Evolutionary conservation across 1,140 invertebrate species (phyloP), one percentile per base, ranked within the genome.

Genomic region (Drosophila erecta): DNA sequence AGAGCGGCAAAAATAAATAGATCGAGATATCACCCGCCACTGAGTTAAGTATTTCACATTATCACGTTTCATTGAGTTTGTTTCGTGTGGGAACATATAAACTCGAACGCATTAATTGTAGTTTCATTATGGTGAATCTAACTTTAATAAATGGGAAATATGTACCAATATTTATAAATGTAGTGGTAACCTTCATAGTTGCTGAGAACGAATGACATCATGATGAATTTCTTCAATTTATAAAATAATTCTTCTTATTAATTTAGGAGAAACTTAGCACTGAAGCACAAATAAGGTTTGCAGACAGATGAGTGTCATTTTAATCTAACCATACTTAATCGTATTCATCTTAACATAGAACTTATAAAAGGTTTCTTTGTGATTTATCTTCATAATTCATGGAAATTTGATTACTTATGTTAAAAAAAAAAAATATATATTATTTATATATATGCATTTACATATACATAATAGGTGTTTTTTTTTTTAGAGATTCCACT

Each of bases 351-450:
- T 86, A 76, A 77, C 80, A 72, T 86, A 87, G 61, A 86, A 86
- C 83, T 86, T 86, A 86, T 86, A 86, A 86, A 86, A 86, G 76
- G 76, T 87, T 86, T 86, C 83, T 86, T 86, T 86, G 83, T 86
- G 83, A 86, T 86, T 87, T 87, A 64, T 81, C 73, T 80, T 86
- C 83, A 86, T 86, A 87, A 87, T 86, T 86, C 83, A 86, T 87
- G 83, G 83, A 86, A 86, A 86, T 86, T 86, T 86, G 79, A 86
- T 86, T 86, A 86, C 83, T 86, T 86, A 86, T 69, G 51, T 81
- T 78, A 60, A 55, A 65, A 77, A 67, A 80, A 86, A 81, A 81
- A 85, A 79, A 57, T 73, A 66, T 76, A 61, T 61, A 56, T 72
- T 76, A 81, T 76, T 64, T 71, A 80, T 80, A 80, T 77, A 76